Conservation (phyloP, 1,140 invertebrate genomes). For the Penaeus chinensis region DNA sequence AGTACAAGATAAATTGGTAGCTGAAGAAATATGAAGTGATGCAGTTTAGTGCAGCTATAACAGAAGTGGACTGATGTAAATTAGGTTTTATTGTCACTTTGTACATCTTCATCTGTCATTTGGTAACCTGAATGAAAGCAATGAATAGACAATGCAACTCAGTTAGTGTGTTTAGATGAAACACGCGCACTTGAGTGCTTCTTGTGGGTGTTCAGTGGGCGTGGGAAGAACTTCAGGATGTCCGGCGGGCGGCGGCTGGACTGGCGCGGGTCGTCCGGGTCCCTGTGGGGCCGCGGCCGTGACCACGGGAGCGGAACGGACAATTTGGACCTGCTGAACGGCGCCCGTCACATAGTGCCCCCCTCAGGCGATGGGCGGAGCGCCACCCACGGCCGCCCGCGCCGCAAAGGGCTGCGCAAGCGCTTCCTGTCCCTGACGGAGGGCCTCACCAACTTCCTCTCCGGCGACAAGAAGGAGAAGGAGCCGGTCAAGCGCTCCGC, state of each 20-base stretch:
- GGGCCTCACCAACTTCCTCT: slow-evolving; percentile 55
- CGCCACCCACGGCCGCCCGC: slow-evolving; percentile 2
- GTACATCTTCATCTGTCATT: too few species aligned
- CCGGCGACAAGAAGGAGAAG: slow-evolving; percentile 57
- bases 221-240: not conserved
- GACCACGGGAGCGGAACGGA: slow-evolving; percentile 27
- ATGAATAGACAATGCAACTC: too few species aligned
- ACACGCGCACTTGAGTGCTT: too few species aligned
- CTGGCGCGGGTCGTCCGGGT: slow-evolving; percentile 59
- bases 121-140: too few species aligned
- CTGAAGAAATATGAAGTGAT: too few species aligned
- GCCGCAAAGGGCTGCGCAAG: slow-evolving; percentile 49
- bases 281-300: slow-evolving; percentile 52
- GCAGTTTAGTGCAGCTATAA: too few species aligned
- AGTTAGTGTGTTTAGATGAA: too few species aligned
- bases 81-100: too few species aligned
- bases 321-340: slow-evolving; percentile 41
- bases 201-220: too few species aligned
- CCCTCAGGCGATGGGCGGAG: not conserved
- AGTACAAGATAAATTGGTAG: too few species aligned
- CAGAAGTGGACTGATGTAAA: too few species aligned
- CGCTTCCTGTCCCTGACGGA: slow-evolving; percentile 61
- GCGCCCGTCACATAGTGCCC: slow-evolving; percentile 36
- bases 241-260: slow-evolving; percentile 43
- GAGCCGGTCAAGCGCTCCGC: slow-evolving; percentile 11